phyloP scores from a whole-genome alignment of 2,888 invertebrate species.

The Heteromurus nitidus region DNA sequence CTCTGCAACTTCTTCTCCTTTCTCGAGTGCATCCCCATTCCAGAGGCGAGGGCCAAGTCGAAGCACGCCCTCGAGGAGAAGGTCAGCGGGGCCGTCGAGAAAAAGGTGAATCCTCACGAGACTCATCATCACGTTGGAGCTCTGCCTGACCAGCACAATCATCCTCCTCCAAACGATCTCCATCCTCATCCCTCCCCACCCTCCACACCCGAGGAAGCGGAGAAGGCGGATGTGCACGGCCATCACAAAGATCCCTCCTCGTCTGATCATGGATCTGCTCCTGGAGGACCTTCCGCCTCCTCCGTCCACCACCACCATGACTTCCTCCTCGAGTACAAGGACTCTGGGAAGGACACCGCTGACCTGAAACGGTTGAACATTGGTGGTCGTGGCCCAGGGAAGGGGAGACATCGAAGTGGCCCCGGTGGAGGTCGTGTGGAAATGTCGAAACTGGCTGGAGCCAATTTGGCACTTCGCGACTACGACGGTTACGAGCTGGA shows the following conservation, averaged over 20 bases:
- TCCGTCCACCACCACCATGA: background rate
- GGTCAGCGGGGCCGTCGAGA: no score
- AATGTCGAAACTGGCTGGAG: background rate
- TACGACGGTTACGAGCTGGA: background rate
- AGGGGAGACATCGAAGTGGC: constrained; percentile 32
- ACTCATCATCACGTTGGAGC: background rate
- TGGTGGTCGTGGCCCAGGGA: constrained; percentile 29
- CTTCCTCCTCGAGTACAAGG: background rate
- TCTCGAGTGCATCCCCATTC: constrained; percentile 19
- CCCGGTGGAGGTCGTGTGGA: constrained; percentile 9
- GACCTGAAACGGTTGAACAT: constrained; percentile 19
- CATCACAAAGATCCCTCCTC: background rate
- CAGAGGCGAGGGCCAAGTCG: background rate
- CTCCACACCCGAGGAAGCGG: no score
- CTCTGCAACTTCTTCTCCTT: constrained; percentile 29
- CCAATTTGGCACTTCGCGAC: background rate
- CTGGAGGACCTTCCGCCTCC: background rate
- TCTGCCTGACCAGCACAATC: background rate
- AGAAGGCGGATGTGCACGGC: background rate
- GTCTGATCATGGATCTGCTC: no score
- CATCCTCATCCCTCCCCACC: no score
- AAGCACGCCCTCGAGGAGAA: background rate
- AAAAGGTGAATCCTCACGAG: background rate
- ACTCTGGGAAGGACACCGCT: constrained; percentile 5
- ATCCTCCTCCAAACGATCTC: background rate